Conservation (phyloP, 2,113 vertebrate genomes). For the Uria aalge region DNA sequence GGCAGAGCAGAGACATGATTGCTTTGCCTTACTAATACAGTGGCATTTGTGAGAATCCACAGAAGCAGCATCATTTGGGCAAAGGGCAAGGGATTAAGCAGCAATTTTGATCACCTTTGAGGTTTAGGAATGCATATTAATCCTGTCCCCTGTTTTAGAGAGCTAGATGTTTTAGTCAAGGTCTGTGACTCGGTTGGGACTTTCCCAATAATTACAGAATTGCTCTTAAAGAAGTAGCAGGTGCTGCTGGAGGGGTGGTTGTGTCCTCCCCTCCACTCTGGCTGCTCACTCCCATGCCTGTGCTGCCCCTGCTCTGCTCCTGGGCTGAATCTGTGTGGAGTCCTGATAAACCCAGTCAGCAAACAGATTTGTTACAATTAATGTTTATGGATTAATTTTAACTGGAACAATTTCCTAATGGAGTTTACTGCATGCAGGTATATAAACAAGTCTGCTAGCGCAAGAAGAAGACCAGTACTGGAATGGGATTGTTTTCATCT, state of each 20-base stretch:
- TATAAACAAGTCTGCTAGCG: background rate
- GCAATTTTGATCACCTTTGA: background rate
- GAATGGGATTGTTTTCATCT: background rate
- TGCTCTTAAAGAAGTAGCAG: background rate
- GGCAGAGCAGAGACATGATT: background rate
- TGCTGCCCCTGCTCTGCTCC: background rate
- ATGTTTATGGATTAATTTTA: background rate
- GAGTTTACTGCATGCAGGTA: background rate
- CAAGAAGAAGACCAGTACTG: background rate
- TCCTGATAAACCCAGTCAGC: background rate
- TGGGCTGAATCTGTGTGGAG: background rate
- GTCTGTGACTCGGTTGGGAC: background rate
- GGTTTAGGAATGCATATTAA: background rate
- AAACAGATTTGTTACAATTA: background rate
- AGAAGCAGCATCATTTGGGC: background rate
- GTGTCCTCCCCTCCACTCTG: background rate
- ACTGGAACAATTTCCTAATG: background rate
- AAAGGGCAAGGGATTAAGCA: background rate
- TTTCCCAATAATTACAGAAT: background rate
- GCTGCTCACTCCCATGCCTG: background rate
- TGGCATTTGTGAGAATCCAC: background rate
- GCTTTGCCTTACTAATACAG: background rate
- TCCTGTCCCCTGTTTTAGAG: background rate
- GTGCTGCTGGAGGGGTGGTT: background rate
- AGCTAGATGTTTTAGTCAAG: background rate